Conservation (phyloP, 2,888 invertebrate species). For the Lasiommata megera region DNA sequence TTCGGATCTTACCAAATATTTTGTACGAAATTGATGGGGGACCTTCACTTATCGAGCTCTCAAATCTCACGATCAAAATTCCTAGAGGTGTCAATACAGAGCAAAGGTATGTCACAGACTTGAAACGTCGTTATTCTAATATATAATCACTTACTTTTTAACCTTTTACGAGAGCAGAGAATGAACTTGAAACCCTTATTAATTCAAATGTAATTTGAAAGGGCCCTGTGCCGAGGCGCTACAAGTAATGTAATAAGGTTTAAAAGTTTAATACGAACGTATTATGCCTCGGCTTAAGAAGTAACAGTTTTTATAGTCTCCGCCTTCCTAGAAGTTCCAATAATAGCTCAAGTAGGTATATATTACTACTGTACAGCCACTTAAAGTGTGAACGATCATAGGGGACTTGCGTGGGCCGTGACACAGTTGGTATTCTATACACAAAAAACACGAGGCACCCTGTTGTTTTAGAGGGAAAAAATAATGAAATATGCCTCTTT, state of each 20-base stretch:
- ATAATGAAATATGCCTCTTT: slow-evolving; percentile 75
- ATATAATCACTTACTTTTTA: slow-evolving; percentile 46
- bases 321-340: slow-evolving; percentile 44
- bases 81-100: slow-evolving; percentile 79
- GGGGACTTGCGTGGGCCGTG: slow-evolving; percentile 62
- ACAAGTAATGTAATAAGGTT: slow-evolving; percentile 26
- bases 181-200: slow-evolving; percentile 28
- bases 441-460: slow-evolving; percentile 72
- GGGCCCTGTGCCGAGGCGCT: slow-evolving; percentile 17
- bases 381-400: slow-evolving; percentile 76
- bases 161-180: slow-evolving; percentile 25
- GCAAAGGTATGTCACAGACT: slow-evolving; percentile 57
- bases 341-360: slow-evolving; percentile 62
- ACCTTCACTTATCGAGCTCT: slow-evolving; percentile 64
- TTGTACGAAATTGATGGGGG: slow-evolving; percentile 77
- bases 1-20: slow-evolving; percentile 75
- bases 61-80: slow-evolving; percentile 74
- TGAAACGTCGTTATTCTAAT: slow-evolving; percentile 45
- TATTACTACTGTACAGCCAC: slow-evolving; percentile 69
- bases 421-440: slow-evolving; percentile 61
- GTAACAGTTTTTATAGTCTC: slow-evolving; percentile 31
- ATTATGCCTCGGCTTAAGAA: slow-evolving; percentile 25
- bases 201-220: slow-evolving; percentile 27
- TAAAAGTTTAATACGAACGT: slow-evolving; percentile 29
- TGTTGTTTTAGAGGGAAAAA: slow-evolving; percentile 76